Evolutionary conservation across 2,797 vertebrate genomes (phyloP).

Genomic region (Danio kyathit): DNA sequence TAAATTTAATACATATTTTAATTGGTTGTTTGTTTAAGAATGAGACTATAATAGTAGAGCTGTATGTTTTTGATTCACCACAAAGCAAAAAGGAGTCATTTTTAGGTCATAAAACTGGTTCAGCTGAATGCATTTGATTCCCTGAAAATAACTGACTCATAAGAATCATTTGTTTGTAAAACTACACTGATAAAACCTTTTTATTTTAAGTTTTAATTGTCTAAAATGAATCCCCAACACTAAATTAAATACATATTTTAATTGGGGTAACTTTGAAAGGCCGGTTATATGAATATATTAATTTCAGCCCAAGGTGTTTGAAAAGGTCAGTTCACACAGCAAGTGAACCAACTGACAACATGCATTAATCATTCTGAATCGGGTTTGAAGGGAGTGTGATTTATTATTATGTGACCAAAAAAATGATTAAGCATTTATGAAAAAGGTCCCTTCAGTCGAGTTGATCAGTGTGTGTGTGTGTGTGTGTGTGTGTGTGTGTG

Average conservation of each 20-base stretch:
- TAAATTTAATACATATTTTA: background rate
- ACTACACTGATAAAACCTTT: background rate
- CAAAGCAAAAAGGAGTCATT: no score
- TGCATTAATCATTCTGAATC: background rate
- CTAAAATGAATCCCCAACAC: background rate
- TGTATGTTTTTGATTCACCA: no score
- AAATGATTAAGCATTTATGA: background rate
- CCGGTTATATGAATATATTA: background rate
- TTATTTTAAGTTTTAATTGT: background rate
- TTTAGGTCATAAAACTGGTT: no score
- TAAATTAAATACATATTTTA: background rate
- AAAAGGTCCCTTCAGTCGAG: background rate
- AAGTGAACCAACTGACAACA: constrained; percentile 1
- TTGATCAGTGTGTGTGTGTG: background rate
- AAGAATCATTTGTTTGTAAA: background rate
- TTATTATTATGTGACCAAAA: constrained; percentile 4
- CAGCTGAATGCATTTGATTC: background rate
- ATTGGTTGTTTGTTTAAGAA: background rate
- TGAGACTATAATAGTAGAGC: no score
- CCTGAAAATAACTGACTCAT: background rate
- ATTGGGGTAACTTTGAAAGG: background rate
- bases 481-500: background rate
- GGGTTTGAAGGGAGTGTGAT: background rate
- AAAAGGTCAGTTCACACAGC: constrained; percentile 37
- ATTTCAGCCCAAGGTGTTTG: constrained; percentile 16